Base-by-base conservation (phyloP, 2,888 invertebrate genomes). In the Xanthia togata region DNA sequence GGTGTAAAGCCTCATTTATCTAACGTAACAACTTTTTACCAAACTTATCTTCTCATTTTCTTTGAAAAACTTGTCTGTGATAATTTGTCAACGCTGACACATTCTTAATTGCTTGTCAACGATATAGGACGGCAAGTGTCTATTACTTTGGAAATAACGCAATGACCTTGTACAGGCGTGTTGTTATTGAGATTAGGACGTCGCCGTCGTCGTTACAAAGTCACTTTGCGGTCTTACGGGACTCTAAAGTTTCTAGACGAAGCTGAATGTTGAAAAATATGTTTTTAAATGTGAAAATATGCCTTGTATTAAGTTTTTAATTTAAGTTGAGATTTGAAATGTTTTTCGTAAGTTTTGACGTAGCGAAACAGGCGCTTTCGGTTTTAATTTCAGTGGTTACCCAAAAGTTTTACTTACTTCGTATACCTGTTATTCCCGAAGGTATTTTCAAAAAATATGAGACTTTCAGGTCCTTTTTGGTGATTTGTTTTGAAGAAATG, bases 211-310 rank as follows among this genome's bases (percentile, higher is more conserved):
- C 53, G 53, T 26, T 70, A 53, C 81, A 85, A 85, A 74, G 83
- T 86, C 81, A 85, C 74, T 72, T 74, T 70, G 73, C 60, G 63
- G 63, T 73, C 35, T 76, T 26, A 50, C 11, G 67, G 53, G 63
- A 65, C 74, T 53, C 55, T 53, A 11, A 85, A 83, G 72, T 83
- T 86, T 85, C 68, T 74, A 70, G 72, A 81, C 75, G 69, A 60
- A 38, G 35, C 47, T 55, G 44, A 73, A 62, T 62, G 17, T 38
- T 26, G 44, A 73, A 76, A 69, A 82, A 70, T 50, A 68, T 70
- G 55, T 59, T 77, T 81, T 41, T 50, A 67, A 70, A 57, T 63
- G 38, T 26, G 12, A 57, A 82, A 78, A 73, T 70, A 65, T 60
- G 47, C 38, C 35, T 76, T 44, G 69, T 65, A 53, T 64, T 64